Evolutionary conservation across 2,888 invertebrate species (phyloP).

Genomic region (Cephus runcator): DNA sequence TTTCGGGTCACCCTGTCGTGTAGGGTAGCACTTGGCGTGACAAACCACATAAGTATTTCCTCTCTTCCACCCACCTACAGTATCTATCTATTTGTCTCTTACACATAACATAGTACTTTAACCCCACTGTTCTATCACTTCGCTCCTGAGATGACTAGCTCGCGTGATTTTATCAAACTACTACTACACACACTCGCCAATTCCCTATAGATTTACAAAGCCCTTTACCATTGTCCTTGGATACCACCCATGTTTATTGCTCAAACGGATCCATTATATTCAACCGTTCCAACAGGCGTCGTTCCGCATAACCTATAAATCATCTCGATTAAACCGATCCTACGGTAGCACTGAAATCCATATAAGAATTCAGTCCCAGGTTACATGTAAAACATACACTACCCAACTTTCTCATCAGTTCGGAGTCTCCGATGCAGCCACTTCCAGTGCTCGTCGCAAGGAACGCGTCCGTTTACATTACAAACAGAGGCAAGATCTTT

Average conservation of each 20-base stretch:
- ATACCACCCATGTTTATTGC: background rate
- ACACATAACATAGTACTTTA: background rate
- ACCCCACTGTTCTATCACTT: background rate
- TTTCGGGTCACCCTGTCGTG: slow-evolving; percentile 26
- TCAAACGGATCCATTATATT: background rate
- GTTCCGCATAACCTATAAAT: background rate
- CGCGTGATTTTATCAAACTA: background rate
- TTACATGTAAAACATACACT: background rate
- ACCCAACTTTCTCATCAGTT: background rate
- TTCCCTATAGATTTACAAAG: background rate
- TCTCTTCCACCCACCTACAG: background rate
- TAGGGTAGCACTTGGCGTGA: slow-evolving; percentile 32
- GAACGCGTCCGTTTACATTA: no score
- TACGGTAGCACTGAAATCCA: background rate
- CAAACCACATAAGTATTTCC: slow-evolving; percentile 23
- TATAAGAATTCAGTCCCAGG: background rate
- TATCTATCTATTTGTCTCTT: background rate
- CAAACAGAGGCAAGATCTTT: background rate
- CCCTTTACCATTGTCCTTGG: background rate
- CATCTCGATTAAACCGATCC: background rate
- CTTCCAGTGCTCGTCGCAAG: background rate
- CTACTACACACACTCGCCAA: background rate
- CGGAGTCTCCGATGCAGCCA: background rate
- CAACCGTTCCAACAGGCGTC: background rate
- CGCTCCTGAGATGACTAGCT: background rate